phyloP scores from a whole-genome alignment of 35 echinoderm and acorn worm species.

The Heliocidaris erythrogramma region DNA sequence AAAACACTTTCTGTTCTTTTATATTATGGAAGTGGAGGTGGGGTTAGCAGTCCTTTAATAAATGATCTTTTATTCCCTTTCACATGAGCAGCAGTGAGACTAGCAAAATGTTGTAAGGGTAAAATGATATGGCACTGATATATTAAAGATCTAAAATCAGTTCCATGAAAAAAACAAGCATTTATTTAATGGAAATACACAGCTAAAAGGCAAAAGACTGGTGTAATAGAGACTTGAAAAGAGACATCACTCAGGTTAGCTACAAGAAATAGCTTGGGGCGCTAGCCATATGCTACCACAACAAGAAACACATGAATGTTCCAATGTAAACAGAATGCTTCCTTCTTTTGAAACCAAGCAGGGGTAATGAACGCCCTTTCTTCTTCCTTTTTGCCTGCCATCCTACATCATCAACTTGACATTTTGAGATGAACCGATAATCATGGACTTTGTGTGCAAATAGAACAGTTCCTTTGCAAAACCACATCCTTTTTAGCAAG shows the following conservation, averaged over 20 bases:
- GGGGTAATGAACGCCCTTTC: background rate
- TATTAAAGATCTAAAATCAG: no score
- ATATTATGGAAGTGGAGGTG: background rate
- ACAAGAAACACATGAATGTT: conserved; percentile 23
- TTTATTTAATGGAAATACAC: background rate
- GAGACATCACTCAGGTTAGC: conserved; percentile 9
- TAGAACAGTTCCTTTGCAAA: conserved; percentile 22
- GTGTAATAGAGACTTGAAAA: background rate
- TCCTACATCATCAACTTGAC: background rate
- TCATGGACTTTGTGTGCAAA: conserved; percentile 30
- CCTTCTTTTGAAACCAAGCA: background rate
- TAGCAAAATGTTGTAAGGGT: no score
- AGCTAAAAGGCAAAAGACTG: background rate
- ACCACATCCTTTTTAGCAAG: conserved; percentile 28
- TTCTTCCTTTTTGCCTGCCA: background rate
- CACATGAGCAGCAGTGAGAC: no score
- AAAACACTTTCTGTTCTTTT: background rate
- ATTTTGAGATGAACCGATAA: conserved; percentile 23
- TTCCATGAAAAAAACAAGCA: no score
- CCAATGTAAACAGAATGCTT: conserved; percentile 16
- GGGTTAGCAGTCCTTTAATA: no score
- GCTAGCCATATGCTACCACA: background rate
- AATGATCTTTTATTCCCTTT: no score
- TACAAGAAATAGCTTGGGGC: background rate
- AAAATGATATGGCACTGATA: no score